Base-by-base conservation (phyloP, 2,888 invertebrate species). In the Agrilus cyanescens region DNA sequence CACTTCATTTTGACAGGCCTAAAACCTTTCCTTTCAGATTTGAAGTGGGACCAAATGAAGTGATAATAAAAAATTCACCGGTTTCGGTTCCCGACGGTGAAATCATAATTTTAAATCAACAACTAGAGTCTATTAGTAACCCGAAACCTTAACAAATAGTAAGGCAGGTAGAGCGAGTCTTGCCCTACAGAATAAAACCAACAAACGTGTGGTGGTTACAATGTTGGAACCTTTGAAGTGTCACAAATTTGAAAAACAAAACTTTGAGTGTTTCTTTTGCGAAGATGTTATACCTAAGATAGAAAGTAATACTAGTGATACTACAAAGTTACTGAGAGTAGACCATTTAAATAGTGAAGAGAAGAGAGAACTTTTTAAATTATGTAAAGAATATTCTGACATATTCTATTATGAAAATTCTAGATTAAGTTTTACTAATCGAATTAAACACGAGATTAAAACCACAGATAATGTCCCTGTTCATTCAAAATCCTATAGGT, bases 281-380 rank as follows among this genome's bases (percentile, higher is more conserved):
- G 29, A 37, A 4, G 25, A 37, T 12, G 2, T 37, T 10, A 25
- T 25, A 25, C 10, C 25, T 10, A 20, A 25, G 10, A 10, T 25
- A 10, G 25, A 25, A 10, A 10, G 10, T 36, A 39, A 39, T 30
- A 39, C 15, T 4, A 14, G 10, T 2, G 25, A 41, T 15, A 41
- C 37, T 10, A 12, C 18, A 12, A 42, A 41, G 14, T 16, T 29
- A 8, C 18, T 44, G 14, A 10, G 47, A 42, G 38, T 40, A 6
- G 18, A 44, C 31, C 51, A 50, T 46, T n/a, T 51, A n/a, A 50
- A 50, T 36, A 2, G 10, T 6, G 50, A 51, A 47, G 48, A 51
- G 44, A 41, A 40, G 37, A 31, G 30, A 12, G 33, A 38, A 12
- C 37, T 50, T 13, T 37, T 31, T 20, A 43, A 41, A 13, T n/a